A percentile compares a stretch with the other conserved stretches of the same genome.
Evolutionary conservation across 2,888 invertebrate species (phyloP).

Genomic region (Sphaeridia pumilis): DNA sequence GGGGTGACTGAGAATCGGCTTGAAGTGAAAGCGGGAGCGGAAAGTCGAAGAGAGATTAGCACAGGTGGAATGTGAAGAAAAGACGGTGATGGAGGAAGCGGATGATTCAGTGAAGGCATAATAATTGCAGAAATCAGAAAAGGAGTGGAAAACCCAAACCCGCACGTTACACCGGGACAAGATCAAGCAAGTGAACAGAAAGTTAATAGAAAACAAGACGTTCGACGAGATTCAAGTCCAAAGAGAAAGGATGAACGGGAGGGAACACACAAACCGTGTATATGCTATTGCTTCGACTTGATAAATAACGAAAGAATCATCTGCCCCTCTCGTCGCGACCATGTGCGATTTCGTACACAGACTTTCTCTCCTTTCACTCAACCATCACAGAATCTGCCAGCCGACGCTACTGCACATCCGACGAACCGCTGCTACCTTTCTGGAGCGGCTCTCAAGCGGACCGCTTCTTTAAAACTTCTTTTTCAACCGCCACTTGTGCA

Average conservation of each 20-base stretch:
- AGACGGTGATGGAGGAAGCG: background rate
- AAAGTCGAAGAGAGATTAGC: too few relatives aligned
- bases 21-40: background rate
- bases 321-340: background rate
- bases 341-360: background rate
- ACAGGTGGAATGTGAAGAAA: background rate
- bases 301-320: conserved; percentile 4
- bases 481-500: too few relatives aligned
- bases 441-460: too few relatives aligned
- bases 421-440: too few relatives aligned
- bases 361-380: conserved; percentile 1
- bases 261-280: too few relatives aligned
- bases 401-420: too few relatives aligned
- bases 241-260: background rate
- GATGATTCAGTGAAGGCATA: background rate
- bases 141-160: background rate
- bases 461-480: too few relatives aligned
- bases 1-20: background rate
- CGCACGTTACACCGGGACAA: background rate
- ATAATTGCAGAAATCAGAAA: background rate
- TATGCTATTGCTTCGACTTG: background rate
- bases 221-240: background rate
- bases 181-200: conserved; percentile 1
- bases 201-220: conserved; percentile 2
- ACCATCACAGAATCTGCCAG: too few relatives aligned